Evolutionary conservation across 1,140 invertebrate genomes (phyloP).

Genomic region (Drosophila nasuta): DNA sequence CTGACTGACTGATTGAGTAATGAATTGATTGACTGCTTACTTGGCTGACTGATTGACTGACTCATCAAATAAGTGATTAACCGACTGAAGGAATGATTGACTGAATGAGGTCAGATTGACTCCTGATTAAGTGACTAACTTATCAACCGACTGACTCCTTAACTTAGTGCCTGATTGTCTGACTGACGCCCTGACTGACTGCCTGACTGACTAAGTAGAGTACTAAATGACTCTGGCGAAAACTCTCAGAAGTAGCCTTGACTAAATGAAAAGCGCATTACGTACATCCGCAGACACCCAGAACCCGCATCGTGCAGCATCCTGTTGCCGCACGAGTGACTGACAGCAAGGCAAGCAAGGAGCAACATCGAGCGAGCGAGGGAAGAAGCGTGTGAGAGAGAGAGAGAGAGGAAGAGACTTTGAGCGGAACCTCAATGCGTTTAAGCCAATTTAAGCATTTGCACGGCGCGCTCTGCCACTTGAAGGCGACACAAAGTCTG

Average conservation of each 20-base stretch:
- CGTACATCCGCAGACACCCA: neutral
- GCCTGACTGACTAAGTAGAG: slow-evolving; percentile 45
- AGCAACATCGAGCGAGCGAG: neutral
- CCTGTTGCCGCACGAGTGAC: slow-evolving; percentile 1
- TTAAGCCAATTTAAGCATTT: slow-evolving; percentile 67
- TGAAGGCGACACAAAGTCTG: slow-evolving; percentile 34
- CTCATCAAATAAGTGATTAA: too few relatives aligned
- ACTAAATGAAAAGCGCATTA: slow-evolving; percentile 48
- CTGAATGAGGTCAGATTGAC: too few relatives aligned
- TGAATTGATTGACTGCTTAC: too few relatives aligned
- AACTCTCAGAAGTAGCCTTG: slow-evolving; percentile 26
- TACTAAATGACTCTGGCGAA: neutral
- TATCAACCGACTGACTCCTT: too few relatives aligned
- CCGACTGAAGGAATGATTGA: too few relatives aligned
- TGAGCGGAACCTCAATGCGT: slow-evolving; percentile 31
- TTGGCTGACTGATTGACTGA: too few relatives aligned
- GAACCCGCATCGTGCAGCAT: slow-evolving; percentile 4
- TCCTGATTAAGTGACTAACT: too few relatives aligned
- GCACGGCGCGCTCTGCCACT: slow-evolving; percentile 58
- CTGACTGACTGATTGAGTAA: too few relatives aligned
- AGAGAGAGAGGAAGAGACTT: slow-evolving; percentile 1
- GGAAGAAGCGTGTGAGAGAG: neutral
- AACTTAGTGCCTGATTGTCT: too few relatives aligned
- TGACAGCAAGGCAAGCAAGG: neutral
- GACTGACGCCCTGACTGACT: slow-evolving; percentile 6